Conservation (phyloP, 53 echinoderm and acorn worm species). For the Antedon mediterranea region DNA sequence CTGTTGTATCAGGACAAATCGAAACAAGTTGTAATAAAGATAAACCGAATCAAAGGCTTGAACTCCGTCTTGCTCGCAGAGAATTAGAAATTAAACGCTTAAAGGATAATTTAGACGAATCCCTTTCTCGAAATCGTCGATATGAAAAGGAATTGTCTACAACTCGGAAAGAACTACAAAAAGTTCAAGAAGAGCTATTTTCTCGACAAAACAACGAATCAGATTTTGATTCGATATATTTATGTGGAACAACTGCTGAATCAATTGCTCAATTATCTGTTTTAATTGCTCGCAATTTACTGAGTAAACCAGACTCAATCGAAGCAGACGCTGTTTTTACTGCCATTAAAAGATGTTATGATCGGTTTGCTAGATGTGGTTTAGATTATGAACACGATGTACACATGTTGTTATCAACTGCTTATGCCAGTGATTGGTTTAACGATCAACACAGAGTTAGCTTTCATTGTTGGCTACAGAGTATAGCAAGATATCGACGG, state of each 20-base stretch:
- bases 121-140: conserved; percentile 17
- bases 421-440: conserved; percentile 96
- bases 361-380: conserved; percentile 73
- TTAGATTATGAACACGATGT: conserved; percentile 77
- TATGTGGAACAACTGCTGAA: conserved; percentile 47
- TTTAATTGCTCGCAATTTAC: conserved; percentile 60
- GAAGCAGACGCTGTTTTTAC: conserved; percentile 51
- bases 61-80: conserved; percentile 16
- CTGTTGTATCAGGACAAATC: not conserved
- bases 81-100: conserved; percentile 64
- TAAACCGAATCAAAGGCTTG: not conserved
- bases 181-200: not conserved
- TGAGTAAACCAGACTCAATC: conserved; percentile 45
- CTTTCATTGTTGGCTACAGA: conserved; percentile 87
- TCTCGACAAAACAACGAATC: conserved; percentile 18
- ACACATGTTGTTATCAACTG: conserved; percentile 86
- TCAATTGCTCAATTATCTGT: conserved; percentile 64
- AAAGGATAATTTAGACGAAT: conserved; percentile 49
- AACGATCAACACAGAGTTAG: conserved; percentile 67
- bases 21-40: not conserved
- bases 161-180: conserved; percentile 38
- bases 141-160: conserved; percentile 41
- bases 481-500: conserved; percentile 76
- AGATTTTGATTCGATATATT: conserved; percentile 51
- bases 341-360: conserved; percentile 70